Evolutionary conservation across 2,888 invertebrate genomes (phyloP).

Genomic region (Drosophila formosana): DNA sequence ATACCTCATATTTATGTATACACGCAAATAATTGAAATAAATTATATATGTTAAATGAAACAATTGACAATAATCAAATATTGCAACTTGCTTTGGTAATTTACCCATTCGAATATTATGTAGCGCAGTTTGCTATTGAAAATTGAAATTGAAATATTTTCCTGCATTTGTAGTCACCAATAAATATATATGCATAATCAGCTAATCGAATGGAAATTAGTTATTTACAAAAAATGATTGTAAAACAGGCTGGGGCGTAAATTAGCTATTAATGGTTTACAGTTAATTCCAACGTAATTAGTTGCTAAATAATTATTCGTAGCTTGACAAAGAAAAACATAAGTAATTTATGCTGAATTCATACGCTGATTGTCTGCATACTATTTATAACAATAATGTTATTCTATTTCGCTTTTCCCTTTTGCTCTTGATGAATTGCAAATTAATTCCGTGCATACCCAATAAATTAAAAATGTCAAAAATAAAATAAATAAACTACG

Average conservation of each 20-base stretch:
- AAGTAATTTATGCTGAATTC: neutral
- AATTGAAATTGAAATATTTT: neutral
- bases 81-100: too few species aligned
- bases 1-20: neutral
- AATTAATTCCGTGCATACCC: neutral
- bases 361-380: neutral
- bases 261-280: neutral
- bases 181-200: too few species aligned
- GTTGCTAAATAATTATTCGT: neutral
- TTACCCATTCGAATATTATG: too few species aligned
- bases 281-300: neutral
- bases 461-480: neutral
- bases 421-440: neutral
- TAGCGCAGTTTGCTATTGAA: too few species aligned
- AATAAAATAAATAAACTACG: neutral
- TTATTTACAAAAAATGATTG: too few species aligned
- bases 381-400: neutral
- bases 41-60: too few species aligned
- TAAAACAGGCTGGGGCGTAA: neutral
- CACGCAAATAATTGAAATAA: too few species aligned
- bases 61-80: too few species aligned
- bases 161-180: too few species aligned
- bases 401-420: neutral
- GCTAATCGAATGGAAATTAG: too few species aligned
- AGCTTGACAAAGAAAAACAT: neutral